Evolutionary conservation across 2,888 invertebrate species (phyloP).

Genomic region (Morpho deidamia): DNA sequence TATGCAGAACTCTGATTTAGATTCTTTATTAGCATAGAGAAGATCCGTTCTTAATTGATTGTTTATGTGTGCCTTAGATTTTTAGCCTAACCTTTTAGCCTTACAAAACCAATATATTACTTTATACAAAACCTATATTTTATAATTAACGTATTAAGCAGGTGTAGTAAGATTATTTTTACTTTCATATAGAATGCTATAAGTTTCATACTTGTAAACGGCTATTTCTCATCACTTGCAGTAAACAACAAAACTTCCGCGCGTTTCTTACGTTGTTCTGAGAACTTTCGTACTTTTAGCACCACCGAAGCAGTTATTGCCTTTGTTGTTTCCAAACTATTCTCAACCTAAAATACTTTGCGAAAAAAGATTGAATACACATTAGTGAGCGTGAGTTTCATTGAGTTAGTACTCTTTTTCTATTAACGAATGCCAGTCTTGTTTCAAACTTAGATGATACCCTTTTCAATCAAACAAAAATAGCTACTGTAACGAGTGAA

Average conservation of each 20-base stretch:
- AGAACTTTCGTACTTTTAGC: constrained; percentile 43
- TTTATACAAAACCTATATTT: no score
- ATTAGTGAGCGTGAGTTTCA: constrained; percentile 8
- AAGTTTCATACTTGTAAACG: no score
- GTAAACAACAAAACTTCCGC: constrained; percentile 34
- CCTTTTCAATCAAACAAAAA: constrained; percentile 4
- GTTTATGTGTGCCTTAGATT: no score
- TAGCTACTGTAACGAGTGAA: not conserved
- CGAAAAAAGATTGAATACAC: constrained; percentile 14
- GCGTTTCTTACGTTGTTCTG: constrained; percentile 39
- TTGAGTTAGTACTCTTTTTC: constrained; percentile 14
- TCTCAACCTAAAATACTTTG: constrained; percentile 32
- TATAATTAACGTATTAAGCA: no score
- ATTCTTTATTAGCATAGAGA: no score
- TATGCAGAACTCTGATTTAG: no score
- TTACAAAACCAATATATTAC: no score
- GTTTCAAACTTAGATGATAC: constrained; percentile 4
- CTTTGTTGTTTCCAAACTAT: constrained; percentile 37
- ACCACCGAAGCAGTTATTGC: constrained; percentile 36
- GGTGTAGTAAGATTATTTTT: no score
- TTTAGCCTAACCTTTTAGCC: no score
- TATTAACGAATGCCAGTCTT: constrained; percentile 9
- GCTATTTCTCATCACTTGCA: constrained; percentile 15
- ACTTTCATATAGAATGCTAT: no score
- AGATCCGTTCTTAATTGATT: no score